Evolutionary conservation across 2,113 vertebrate genomes (phyloP).

Genomic region (Ptychochromis oligacanthus): DNA sequence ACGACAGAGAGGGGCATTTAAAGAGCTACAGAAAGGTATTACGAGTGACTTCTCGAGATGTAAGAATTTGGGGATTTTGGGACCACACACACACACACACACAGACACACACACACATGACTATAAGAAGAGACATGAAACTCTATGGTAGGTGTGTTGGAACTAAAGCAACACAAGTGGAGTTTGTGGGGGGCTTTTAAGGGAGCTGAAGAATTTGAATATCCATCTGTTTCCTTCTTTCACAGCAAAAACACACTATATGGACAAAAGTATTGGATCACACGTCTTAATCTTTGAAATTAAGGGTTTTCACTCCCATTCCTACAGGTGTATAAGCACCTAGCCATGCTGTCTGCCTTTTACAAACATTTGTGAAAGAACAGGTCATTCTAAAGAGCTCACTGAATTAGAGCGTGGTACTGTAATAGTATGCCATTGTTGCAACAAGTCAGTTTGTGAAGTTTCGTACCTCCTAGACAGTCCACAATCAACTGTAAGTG

Average conservation of each 20-base stretch:
- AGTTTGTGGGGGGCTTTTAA: neutral
- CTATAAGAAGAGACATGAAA: neutral
- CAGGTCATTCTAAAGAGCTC: neutral
- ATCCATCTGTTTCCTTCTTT: neutral
- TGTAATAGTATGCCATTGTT: too few relatives aligned
- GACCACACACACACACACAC: conserved; percentile 12
- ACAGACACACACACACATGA: conserved; percentile 1
- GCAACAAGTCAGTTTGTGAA: too few relatives aligned
- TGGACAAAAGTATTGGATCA: neutral
- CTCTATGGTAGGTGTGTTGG: neutral
- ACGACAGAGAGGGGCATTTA: conserved; percentile 29
- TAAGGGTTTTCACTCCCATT: neutral
- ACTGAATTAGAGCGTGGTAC: too few relatives aligned
- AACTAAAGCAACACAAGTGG: neutral
- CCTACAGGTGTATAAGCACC: neutral
- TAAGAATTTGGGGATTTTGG: conserved; percentile 29
- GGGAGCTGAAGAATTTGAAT: too few relatives aligned
- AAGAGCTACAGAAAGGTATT: conserved; percentile 40
- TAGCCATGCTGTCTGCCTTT: too few relatives aligned
- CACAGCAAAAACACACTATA: neutral
- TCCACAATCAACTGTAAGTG: too few relatives aligned
- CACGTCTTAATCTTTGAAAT: neutral
- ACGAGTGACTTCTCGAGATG: conserved; percentile 32
- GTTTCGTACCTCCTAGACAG: too few relatives aligned
- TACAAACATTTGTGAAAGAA: neutral